A percentile compares a stretch with the other conserved stretches of the same genome.
phyloP scores from a whole-genome alignment of 2,113 vertebrate genomes.

The Halcyon malimbica region DNA sequence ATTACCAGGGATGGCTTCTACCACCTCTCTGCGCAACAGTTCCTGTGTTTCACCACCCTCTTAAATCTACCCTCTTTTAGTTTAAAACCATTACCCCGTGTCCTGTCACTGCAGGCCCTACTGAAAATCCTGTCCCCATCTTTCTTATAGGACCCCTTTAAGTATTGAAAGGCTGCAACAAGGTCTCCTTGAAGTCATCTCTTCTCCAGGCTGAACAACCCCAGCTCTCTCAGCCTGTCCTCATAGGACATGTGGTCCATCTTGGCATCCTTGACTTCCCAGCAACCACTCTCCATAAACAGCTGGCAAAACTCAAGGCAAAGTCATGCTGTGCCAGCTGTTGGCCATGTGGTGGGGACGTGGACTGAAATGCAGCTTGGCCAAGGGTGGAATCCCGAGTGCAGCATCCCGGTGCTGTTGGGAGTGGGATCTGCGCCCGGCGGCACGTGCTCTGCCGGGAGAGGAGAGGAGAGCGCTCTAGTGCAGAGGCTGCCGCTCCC shows the following conservation, averaged over 20 bases:
- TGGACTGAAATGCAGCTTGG: not conserved
- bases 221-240: not conserved
- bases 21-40: not conserved
- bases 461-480: not conserved
- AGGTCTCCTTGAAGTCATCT: not conserved
- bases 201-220: not conserved
- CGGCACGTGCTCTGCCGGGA: not conserved
- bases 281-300: not conserved
- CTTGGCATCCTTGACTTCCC: not conserved
- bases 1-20: not conserved
- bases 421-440: not conserved
- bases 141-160: too few species aligned
- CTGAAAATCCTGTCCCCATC: too few species aligned
- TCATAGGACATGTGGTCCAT: not conserved
- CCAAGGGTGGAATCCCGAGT: not conserved
- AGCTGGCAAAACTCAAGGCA: not conserved
- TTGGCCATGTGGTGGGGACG: accelerated
- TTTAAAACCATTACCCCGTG: not conserved
- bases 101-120: too few species aligned
- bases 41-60: not conserved
- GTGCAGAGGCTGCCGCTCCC: accelerated
- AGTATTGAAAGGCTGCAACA: not conserved
- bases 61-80: not conserved
- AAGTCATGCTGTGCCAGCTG: not conserved
- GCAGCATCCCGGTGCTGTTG: not conserved